phyloP scores from a whole-genome alignment of 2,888 invertebrate genomes.

The Drosophila aldrichi region DNA sequence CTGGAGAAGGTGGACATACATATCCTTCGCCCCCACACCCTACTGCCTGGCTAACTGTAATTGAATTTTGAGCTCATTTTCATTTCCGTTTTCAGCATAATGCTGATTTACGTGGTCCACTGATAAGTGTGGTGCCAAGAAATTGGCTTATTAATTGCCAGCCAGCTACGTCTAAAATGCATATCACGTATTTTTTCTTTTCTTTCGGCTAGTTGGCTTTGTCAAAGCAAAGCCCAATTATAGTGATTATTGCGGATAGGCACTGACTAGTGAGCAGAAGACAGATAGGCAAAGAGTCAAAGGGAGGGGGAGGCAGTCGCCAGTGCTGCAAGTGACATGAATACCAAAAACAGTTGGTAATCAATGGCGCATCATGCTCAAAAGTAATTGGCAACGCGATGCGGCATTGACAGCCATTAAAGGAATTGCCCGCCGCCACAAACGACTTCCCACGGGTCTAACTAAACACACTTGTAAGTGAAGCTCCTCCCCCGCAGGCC shows the following conservation, averaged over 20 bases:
- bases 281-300: too few relatives aligned
- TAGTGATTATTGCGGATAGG: slow-evolving; percentile 72
- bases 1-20: slow-evolving; percentile 21
- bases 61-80: slow-evolving; percentile 80
- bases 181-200: slow-evolving; percentile 66
- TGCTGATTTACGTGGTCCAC: slow-evolving; percentile 72
- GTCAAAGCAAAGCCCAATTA: slow-evolving; percentile 75
- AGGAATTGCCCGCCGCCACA: slow-evolving; percentile 44
- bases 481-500: slow-evolving; percentile 1
- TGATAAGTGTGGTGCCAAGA: slow-evolving; percentile 50
- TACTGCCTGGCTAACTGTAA: slow-evolving; percentile 42
- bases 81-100: slow-evolving; percentile 67
- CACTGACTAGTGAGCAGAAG: slow-evolving; percentile 16
- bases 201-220: slow-evolving; percentile 38
- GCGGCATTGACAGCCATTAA: slow-evolving; percentile 52
- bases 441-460: slow-evolving; percentile 77
- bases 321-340: slow-evolving; percentile 71
- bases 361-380: slow-evolving; percentile 40
- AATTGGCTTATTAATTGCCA: slow-evolving; percentile 73
- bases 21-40: not conserved
- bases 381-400: slow-evolving; percentile 52
- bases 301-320: not conserved
- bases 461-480: slow-evolving; percentile 62
- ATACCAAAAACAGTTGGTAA: slow-evolving; percentile 60
- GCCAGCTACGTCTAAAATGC: slow-evolving; percentile 51